Base-by-base conservation (phyloP, 1,140 invertebrate genomes). In the Aphis craccivora region DNA sequence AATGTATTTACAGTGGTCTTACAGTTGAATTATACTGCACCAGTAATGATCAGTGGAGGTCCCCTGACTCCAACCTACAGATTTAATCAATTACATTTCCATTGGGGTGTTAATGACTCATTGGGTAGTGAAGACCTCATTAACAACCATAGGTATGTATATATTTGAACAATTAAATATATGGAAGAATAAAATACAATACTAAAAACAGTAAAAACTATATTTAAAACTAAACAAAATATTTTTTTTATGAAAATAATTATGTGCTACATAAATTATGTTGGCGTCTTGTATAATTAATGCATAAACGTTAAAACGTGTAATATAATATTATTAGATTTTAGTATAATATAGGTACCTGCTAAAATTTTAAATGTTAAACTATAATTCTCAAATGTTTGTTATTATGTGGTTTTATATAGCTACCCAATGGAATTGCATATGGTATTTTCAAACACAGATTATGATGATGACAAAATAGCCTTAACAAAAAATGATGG, bases 41-140 rank as follows among this genome's bases (percentile, higher is more conserved):
- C 94, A 3, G 94, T 94, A 23, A 94, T 93, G 48, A 95, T 98
- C 40, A 95, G 95, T 18, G 97, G 97, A 22, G 97, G 97, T 0
- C 98, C 98, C 0, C 95, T 98, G 14, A 96, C 96, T 0, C 96
- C 96, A 48, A 95, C 95, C 23, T 99, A 98, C 94, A 95, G 96
- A 55, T 98, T 99, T 94, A 96, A 96, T 43, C 98, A 99, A 93
- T 95, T 98, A 94, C 98, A 98, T 95, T 97, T 98, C 94, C 98
- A 98, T 94, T 98, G 98, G 97, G 98, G 98, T 1, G 96, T 97
- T 84, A 97, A 98, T 93, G 97, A 98, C 94, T 96, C 96, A 0
- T 95, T 97, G 88, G 98, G 98, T 48, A 98, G 98, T 2, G 99
- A 99, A 95, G 98, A 99, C 95, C 96, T 96, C 43, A 97, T 99